Evolutionary conservation across 2,113 vertebrate genomes (phyloP).

Genomic region (Pimephales promelas): DNA sequence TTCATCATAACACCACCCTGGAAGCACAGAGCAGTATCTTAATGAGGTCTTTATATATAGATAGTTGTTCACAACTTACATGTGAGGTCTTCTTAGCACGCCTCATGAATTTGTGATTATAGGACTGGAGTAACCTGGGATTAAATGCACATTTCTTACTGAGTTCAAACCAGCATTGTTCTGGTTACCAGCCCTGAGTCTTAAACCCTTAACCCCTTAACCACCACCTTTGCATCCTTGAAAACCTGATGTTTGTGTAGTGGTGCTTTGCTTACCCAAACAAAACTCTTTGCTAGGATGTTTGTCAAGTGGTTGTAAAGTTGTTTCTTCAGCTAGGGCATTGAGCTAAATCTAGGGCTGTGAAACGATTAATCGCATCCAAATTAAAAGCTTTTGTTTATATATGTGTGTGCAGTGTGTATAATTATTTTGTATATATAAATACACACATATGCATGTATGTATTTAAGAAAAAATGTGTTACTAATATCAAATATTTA

Average conservation of each 20-base stretch:
- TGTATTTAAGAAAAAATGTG: too few species aligned
- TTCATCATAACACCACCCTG: conserved; percentile 62
- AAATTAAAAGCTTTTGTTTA: too few species aligned
- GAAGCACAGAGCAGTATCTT: conserved; percentile 61
- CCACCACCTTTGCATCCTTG: background rate
- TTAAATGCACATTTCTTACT: background rate
- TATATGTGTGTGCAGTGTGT: too few species aligned
- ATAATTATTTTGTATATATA: too few species aligned
- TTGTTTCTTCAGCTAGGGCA: background rate
- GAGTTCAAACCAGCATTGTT: background rate
- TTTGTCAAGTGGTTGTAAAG: background rate
- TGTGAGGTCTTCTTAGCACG: background rate
- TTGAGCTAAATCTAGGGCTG: too few species aligned
- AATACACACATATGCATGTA: too few species aligned
- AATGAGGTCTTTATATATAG: conserved; percentile 54
- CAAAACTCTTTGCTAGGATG: background rate
- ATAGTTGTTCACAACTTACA: conserved; percentile 4
- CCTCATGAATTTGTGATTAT: background rate
- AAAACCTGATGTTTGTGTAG: background rate
- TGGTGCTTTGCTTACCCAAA: background rate
- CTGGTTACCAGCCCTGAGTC: background rate
- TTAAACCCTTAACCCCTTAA: too few species aligned
- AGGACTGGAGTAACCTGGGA: background rate
- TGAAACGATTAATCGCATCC: too few species aligned
- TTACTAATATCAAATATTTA: too few species aligned